Evolutionary conservation across 2,797 vertebrate genomes (phyloP).

Genomic region (Lepidocolaptes lacrymiger): DNA sequence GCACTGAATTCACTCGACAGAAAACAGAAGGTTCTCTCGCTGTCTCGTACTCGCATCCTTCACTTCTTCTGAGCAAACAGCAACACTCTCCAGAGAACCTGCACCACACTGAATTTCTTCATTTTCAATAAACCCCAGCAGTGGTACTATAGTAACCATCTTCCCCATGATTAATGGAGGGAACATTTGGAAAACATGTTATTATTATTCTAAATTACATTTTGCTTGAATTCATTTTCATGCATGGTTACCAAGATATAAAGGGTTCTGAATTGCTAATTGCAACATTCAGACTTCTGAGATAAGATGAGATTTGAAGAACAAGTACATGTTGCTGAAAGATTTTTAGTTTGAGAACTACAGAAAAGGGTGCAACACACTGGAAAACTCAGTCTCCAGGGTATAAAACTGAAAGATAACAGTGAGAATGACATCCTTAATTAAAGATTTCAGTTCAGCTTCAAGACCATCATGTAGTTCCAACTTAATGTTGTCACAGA

Average conservation of each 20-base stretch:
- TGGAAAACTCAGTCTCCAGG: not conserved
- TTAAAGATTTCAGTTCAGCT: slow-evolving; percentile 3
- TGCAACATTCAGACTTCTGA: slow-evolving; percentile 51
- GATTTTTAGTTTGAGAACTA: slow-evolving; percentile 13
- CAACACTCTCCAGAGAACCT: not conserved
- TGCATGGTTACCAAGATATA: slow-evolving; percentile 69
- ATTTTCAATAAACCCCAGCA: slow-evolving; percentile 68
- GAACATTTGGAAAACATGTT: slow-evolving; percentile 72
- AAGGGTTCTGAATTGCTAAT: slow-evolving; percentile 72
- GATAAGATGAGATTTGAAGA: slow-evolving; percentile 57
- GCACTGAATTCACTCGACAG: slow-evolving; percentile 53
- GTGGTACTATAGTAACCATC: slow-evolving; percentile 71
- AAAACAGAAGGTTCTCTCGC: not conserved
- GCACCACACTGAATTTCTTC: not conserved
- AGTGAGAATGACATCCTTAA: not conserved
- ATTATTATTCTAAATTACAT: slow-evolving; percentile 81
- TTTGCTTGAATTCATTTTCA: slow-evolving; percentile 77
- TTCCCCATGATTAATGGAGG: slow-evolving; percentile 67
- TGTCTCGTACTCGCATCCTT: not conserved
- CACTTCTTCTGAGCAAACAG: slow-evolving; percentile 59
- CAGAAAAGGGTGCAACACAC: not conserved
- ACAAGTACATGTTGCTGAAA: slow-evolving; percentile 12
- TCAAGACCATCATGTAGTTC: not conserved
- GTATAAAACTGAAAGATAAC: slow-evolving; percentile 11
- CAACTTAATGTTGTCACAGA: not conserved